Conservation (phyloP, 2,113 vertebrate species). For the Rhabdornis inornatus region DNA sequence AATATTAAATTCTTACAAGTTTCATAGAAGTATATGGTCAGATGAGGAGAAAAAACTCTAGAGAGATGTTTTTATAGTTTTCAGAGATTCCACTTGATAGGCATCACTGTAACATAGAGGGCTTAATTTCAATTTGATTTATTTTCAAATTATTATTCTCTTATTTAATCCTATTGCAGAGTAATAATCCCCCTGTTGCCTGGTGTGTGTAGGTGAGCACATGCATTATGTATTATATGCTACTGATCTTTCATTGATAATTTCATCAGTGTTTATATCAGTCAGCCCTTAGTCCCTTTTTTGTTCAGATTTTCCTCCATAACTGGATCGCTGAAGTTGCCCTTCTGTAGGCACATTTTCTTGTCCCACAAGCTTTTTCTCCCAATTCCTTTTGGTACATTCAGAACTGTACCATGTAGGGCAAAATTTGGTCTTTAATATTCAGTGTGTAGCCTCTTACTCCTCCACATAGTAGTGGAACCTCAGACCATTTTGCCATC, state of each 20-base stretch:
- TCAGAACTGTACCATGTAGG: neutral
- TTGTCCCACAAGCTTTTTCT: neutral
- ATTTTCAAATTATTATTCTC: neutral
- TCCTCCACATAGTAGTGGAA: neutral
- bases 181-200: neutral
- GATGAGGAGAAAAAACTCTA: neutral
- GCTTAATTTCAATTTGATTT: neutral
- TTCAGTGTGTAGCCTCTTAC: neutral
- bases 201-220: neutral
- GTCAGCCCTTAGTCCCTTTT: neutral
- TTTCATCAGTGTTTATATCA: neutral
- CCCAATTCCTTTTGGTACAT: neutral
- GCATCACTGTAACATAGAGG: neutral
- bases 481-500: neutral
- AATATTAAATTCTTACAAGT: neutral
- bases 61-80: neutral
- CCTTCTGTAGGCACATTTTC: neutral
- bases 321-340: neutral
- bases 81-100: neutral
- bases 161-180: neutral
- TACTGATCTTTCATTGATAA: neutral
- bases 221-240: neutral
- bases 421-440: neutral
- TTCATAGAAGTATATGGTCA: neutral
- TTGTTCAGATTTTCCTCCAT: neutral